Evolutionary conservation across 2,888 invertebrate species (phyloP).

Genomic region (Tromatobia lineatoria): DNA sequence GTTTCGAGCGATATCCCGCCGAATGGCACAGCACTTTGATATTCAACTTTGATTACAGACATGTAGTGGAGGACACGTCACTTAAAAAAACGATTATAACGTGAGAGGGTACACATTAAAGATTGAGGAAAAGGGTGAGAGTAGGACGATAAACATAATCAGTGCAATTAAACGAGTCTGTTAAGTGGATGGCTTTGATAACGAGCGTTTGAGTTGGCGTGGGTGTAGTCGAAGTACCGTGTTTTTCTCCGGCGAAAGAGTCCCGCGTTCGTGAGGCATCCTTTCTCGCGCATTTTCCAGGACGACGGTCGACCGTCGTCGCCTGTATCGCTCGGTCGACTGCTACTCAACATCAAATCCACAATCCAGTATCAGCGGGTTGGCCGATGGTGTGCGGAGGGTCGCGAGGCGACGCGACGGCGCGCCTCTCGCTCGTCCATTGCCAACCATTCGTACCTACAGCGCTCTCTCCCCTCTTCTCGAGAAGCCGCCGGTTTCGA

Average conservation of each 20-base stretch:
- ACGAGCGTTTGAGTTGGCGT: not conserved
- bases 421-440: slow-evolving; percentile 51
- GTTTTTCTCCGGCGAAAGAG: slow-evolving; percentile 63
- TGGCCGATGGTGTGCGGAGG: not conserved
- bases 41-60: not conserved
- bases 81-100: slow-evolving; percentile 11
- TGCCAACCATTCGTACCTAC: not conserved
- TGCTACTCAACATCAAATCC: slow-evolving; percentile 58
- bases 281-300: slow-evolving; percentile 69
- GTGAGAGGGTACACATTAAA: not conserved
- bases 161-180: not conserved
- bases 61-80: slow-evolving; percentile 10
- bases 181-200: not conserved
- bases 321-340: slow-evolving; percentile 76
- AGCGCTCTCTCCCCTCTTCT: not conserved
- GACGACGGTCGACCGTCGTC: slow-evolving; percentile 69
- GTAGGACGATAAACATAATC: slow-evolving; percentile 10
- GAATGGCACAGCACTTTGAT: slow-evolving; percentile 30
- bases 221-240: slow-evolving; percentile 62
- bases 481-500: not conserved
- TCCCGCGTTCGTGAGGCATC: slow-evolving; percentile 70
- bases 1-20: slow-evolving; percentile 9
- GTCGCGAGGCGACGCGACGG: slow-evolving; percentile 46
- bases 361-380: slow-evolving; percentile 33
- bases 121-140: slow-evolving; percentile 1